Base-by-base conservation (phyloP, 2,888 invertebrate genomes). In the Tipula confusa region DNA sequence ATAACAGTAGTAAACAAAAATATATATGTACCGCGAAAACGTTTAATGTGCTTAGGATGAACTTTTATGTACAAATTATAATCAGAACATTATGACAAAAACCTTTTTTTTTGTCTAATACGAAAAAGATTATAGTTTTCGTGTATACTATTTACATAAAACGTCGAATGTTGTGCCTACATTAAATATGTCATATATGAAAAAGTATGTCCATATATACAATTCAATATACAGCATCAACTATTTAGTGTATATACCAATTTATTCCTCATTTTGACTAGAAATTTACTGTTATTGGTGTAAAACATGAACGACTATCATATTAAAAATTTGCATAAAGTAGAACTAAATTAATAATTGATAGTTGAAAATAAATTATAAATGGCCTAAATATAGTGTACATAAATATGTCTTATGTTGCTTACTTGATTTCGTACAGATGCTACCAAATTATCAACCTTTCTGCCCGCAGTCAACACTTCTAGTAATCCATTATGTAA, bases 401-500 rank as follows among this genome's bases (percentile, higher is more conserved):
- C 11, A 11, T 9, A 43, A 7, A 64, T 9, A 80, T 29, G n/a
- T 29, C n/a, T n/a, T n/a, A n/a, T 29, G 5, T 80, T 6, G 18
- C 33, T 82, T 18, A 82, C 82, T 18, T 96, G 95, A 89, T 95
- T 95, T 87, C 95, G 93, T 84, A 96, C 95, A 82, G 94, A 94
- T 85, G 93, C 93, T 85, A 97, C 93, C 86, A 95, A 93, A 83
- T 93, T 92, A 85, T 97, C 95, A 85, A 97, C 94, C 88, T 95
- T 94, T 87, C 94, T 92, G 5, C 96, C 94, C 13, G 97, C 94
- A 84, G 93, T 93, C 85, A 95, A 92, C 87, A 96, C 93, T 88
- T 95, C 94, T 86, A 95, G 92, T 88, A 97, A 91, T 7, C 97
- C 97, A 89, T 96, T 96, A 92, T 98, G 97, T 80, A 97, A 93